A percentile compares a stretch with the other conserved stretches of the same genome.
These are phyloP conservation scores for Blastobasis lacticolella DNA, from an alignment of 2,888 invertebrate genomes.

Conservation along the genomic window DNA sequence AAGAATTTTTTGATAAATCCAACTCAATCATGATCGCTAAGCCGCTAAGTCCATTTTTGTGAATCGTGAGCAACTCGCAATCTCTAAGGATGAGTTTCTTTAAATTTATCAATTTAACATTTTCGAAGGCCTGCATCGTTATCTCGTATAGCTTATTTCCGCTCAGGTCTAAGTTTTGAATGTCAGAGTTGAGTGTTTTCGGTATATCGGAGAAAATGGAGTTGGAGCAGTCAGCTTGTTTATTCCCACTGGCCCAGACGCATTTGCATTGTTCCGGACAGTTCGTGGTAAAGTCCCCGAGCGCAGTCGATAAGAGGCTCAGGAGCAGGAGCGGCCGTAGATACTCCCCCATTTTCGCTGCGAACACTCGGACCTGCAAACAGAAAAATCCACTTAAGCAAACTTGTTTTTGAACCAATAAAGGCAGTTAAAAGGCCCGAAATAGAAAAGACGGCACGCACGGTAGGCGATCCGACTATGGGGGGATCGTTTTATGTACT, in stretches of 20 bases:
- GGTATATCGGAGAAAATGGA: slow-evolving; percentile 81
- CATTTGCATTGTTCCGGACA: slow-evolving; percentile 84
- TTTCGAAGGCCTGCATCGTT: slow-evolving; percentile 78
- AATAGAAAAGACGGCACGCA: slow-evolving; percentile 42
- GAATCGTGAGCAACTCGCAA: slow-evolving; percentile 82
- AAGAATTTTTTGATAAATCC: slow-evolving; percentile 84
- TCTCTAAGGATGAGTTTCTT: slow-evolving; percentile 86
- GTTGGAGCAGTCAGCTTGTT: slow-evolving; percentile 85
- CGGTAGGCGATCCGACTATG: slow-evolving; percentile 35
- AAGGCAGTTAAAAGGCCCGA: slow-evolving; percentile 27
- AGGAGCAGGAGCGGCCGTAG: slow-evolving; percentile 36
- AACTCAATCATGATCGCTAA: slow-evolving; percentile 86
- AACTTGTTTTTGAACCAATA: slow-evolving; percentile 26
- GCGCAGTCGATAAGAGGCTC: slow-evolving; percentile 34
- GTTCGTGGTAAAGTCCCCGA: slow-evolving; percentile 71
- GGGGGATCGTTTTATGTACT: slow-evolving; percentile 36
- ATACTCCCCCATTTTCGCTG: slow-evolving; percentile 42
- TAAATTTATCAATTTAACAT: slow-evolving; percentile 82
- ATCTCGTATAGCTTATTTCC: slow-evolving; percentile 80
- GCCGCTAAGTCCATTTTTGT: slow-evolving; percentile 83
- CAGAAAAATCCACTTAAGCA: slow-evolving; percentile 20
- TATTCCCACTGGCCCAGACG: slow-evolving; percentile 89
- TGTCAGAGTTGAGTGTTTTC: slow-evolving; percentile 79
- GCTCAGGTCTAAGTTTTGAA: slow-evolving; percentile 82
- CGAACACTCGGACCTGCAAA: slow-evolving; percentile 39